Conservation (phyloP, 1,140 invertebrate species). For the Physella acuta region DNA sequence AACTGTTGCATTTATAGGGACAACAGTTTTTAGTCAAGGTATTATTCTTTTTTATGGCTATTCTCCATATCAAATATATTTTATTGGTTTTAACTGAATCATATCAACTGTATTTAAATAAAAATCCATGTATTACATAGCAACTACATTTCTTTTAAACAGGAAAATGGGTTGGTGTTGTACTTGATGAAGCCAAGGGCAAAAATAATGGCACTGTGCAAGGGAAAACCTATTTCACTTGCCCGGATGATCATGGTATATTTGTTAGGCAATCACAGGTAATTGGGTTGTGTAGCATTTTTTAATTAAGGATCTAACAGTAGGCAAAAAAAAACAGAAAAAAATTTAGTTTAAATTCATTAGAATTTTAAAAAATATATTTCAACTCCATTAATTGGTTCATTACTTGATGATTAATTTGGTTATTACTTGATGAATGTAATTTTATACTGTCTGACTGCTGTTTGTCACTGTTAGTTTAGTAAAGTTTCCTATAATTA, state of each 20-base stretch:
- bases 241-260: conserved; percentile 61
- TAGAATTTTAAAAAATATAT: too few species aligned
- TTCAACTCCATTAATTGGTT: too few species aligned
- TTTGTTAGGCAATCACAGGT: conserved; percentile 62
- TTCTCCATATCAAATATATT: not conserved
- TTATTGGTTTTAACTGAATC: not conserved
- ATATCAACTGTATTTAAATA: not conserved
- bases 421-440: too few species aligned
- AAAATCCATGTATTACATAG: not conserved
- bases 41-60: conserved; percentile 1
- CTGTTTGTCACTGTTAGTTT: too few species aligned
- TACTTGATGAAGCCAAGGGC: conserved; percentile 93
- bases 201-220: conserved; percentile 97
- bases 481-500: too few species aligned
- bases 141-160: conserved; percentile 16
- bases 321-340: too few species aligned
- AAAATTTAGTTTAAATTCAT: too few species aligned
- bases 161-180: conserved; percentile 92
- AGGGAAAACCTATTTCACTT: conserved; percentile 67
- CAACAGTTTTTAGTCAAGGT: conserved; percentile 80
- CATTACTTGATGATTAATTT: too few species aligned
- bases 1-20: conserved; percentile 57
- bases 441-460: too few species aligned
- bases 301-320: too few species aligned
- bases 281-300: too few species aligned